phyloP scores from a whole-genome alignment of 2,888 invertebrate genomes.

The Neoascia interrupta region DNA sequence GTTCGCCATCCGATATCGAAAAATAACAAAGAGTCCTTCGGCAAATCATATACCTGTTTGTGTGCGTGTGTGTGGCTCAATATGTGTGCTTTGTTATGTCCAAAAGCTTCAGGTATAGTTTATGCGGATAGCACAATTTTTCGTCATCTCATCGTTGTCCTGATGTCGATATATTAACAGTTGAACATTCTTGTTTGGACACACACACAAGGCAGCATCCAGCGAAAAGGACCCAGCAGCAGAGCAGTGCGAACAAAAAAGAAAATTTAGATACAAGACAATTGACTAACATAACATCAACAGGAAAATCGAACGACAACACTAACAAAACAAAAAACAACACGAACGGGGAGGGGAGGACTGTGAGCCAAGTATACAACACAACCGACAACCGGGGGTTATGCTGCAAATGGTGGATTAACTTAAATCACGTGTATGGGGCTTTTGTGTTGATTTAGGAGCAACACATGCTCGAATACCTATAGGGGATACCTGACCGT shows the following conservation, averaged over 20 bases:
- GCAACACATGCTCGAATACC: slow-evolving; percentile 31
- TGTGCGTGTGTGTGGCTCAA: not conserved
- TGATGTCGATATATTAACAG: slow-evolving; percentile 10
- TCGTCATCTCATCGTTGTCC: slow-evolving; percentile 34
- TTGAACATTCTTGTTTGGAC: not conserved
- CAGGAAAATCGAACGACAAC: slow-evolving; percentile 11
- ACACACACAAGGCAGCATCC: not conserved
- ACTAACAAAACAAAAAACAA: slow-evolving; percentile 11
- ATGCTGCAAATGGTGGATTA: slow-evolving; percentile 55
- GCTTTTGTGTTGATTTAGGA: slow-evolving; percentile 61
- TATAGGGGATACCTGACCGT: no score
- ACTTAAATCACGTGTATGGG: slow-evolving; percentile 61
- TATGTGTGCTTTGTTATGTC: not conserved
- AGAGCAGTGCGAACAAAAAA: not conserved
- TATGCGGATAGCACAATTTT: slow-evolving; percentile 6
- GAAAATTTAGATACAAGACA: slow-evolving; percentile 33
- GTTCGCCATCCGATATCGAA: not conserved
- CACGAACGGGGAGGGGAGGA: slow-evolving; percentile 15
- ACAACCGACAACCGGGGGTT: not conserved
- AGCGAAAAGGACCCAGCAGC: slow-evolving; percentile 3
- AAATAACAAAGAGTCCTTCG: not conserved
- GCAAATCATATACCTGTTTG: not conserved
- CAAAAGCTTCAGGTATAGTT: slow-evolving; percentile 4
- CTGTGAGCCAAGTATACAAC: no score
- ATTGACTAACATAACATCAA: slow-evolving; percentile 51